These are phyloP conservation scores for Sceloporus undulatus DNA, from an alignment of 2,113 vertebrate genomes.

Conservation along the genomic window DNA sequence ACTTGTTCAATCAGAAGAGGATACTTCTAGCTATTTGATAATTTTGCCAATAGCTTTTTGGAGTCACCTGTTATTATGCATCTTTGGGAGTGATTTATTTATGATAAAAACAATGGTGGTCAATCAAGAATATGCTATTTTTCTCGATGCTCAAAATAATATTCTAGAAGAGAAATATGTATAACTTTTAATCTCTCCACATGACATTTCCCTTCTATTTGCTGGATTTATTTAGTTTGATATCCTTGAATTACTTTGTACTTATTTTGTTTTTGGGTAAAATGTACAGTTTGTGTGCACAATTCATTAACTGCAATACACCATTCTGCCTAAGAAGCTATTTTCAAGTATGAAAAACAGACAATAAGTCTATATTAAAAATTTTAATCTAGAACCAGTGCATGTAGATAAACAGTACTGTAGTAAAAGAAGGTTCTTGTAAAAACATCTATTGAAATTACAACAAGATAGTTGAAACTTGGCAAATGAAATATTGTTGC, in stretches of 20 bases:
- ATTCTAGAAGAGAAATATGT: conserved; percentile 18
- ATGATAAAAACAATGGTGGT: conserved; percentile 7
- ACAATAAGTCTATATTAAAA: neutral
- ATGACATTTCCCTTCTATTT: neutral
- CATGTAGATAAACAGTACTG: neutral
- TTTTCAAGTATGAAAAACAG: neutral
- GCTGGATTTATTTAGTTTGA: neutral
- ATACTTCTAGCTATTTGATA: neutral
- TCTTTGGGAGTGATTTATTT: conserved; percentile 32
- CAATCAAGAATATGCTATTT: neutral
- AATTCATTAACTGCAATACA: neutral
- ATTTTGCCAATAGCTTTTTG: conserved; percentile 39
- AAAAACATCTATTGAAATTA: neutral
- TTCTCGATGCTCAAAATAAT: conserved; percentile 31
- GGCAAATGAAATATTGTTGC: neutral
- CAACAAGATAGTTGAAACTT: neutral
- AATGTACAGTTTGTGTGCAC: neutral
- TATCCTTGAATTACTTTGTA: neutral
- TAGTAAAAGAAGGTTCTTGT: neutral
- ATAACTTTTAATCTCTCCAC: neutral
- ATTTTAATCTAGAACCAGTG: neutral
- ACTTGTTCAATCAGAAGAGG: conserved; percentile 22
- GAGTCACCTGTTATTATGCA: neutral
- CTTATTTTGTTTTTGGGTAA: neutral
- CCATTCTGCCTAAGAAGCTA: neutral